phyloP scores from a whole-genome alignment of 2,888 invertebrate species.

The Notodonta dromedarius region DNA sequence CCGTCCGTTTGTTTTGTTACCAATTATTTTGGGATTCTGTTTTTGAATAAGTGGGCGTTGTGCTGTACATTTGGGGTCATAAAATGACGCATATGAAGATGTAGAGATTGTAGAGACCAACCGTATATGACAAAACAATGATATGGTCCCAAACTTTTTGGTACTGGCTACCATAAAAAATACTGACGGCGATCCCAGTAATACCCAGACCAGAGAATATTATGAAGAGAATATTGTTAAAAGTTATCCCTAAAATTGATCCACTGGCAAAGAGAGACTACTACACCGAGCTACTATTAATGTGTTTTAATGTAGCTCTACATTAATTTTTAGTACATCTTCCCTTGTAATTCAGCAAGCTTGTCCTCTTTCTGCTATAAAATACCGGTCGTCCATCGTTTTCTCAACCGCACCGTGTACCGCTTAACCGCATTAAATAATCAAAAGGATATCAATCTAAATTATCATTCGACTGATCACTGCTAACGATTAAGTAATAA shows the following conservation, averaged over 20 bases:
- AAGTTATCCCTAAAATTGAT: too few species aligned
- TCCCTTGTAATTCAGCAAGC: too few species aligned
- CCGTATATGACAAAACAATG: not conserved
- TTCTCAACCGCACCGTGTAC: not conserved
- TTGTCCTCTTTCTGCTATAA: not conserved
- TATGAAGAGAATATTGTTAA: too few species aligned
- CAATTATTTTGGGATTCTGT: not conserved
- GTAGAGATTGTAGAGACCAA: constrained; percentile 1
- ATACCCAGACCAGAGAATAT: too few species aligned
- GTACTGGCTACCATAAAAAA: too few species aligned
- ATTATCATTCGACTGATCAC: not conserved
- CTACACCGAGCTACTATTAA: too few species aligned
- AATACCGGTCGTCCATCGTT: constrained; percentile 1
- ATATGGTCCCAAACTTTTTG: too few species aligned
- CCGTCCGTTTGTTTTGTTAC: constrained; percentile 9
- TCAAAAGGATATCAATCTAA: not conserved
- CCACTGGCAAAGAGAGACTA: too few species aligned
- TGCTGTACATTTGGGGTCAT: not conserved
- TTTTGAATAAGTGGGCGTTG: constrained; percentile 1
- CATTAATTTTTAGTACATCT: too few species aligned
- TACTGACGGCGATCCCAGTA: too few species aligned
- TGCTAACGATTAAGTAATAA: not conserved
- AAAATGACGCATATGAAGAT: not conserved
- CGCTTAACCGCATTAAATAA: not conserved
- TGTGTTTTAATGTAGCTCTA: too few species aligned